Base-by-base conservation (phyloP, 2,113 vertebrate species). In the Pyrgilauda ruficollis region DNA sequence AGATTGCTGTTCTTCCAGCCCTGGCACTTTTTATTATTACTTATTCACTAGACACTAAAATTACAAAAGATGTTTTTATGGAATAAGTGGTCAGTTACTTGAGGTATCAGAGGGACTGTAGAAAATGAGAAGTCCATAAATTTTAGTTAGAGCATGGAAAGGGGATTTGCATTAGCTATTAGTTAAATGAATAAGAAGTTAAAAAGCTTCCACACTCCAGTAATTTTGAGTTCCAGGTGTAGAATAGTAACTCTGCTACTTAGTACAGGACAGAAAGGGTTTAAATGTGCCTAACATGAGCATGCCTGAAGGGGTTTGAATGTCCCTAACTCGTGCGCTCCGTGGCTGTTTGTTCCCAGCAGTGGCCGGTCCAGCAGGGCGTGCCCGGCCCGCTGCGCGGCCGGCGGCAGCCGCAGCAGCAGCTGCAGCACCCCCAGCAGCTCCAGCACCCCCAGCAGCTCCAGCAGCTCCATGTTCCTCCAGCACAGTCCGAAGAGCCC, bases 191-290 rank as follows among this genome's bases (percentile, higher is more conserved):
- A 15, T 56, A 62, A 41, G 53, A 47, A 59, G 43, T 64, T 55
- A 4, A 4, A 27, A 18, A 2, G 3, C 5, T 79, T 13, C 18
- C 5, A 2, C 43, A 11, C 26, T 11, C 4, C 8, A 1, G 20
- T 75, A 23, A 59, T 78, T 70, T 67, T 33, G n/a, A 41, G 15
- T 59, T 81, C 27, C 12, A 87, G 33, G 9, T 28, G 24, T 14
- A 30, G 53, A 52, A 28, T 27, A 63, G 11, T 35, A 72, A 27
- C 21, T 72, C 15, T 70, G 4, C n/a, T 50, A 5, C 16, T 75
- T 76, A 28, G 15, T 37, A 28, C 2, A 33, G 47, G 24, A 11
- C 22, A 27, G 14, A 28, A 37, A 28, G n/a, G 10, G 10, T 46
- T 27, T 28, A 35, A 50, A 6, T 8, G 19, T 19, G 3, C 52